Evolutionary conservation across 2,797 vertebrate species (phyloP).

Genomic region (Parauchenoglanis ngamensis): DNA sequence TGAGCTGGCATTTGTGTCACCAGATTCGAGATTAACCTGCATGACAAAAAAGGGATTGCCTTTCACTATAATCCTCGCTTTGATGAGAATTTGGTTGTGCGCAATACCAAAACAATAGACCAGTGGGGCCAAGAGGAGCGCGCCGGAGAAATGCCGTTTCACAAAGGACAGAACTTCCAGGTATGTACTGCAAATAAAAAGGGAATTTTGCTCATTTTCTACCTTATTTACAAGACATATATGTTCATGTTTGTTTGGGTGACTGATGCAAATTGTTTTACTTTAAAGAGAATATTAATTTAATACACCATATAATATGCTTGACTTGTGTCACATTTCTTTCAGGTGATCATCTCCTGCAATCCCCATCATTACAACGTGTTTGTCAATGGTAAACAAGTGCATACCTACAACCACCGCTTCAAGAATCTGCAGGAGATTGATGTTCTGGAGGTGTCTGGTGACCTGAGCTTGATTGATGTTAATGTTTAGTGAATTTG

Average conservation of each 20-base stretch:
- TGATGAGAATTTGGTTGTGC: slow-evolving; percentile 68
- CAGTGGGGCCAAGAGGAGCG: slow-evolving; percentile 69
- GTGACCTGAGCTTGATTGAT: slow-evolving; percentile 73
- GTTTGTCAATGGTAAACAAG: slow-evolving; percentile 70
- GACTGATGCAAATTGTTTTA: background rate
- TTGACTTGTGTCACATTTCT: slow-evolving; percentile 19
- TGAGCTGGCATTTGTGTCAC: background rate
- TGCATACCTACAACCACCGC: slow-evolving; percentile 67
- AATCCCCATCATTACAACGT: slow-evolving; percentile 69
- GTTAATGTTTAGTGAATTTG: slow-evolving; percentile 58
- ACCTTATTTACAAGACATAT: background rate
- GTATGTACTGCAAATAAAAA: slow-evolving; percentile 50
- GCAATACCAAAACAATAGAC: slow-evolving; percentile 62
- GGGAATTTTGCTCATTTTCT: no score
- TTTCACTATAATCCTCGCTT: slow-evolving; percentile 77
- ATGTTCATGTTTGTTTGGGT: background rate
- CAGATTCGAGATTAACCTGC: slow-evolving; percentile 73
- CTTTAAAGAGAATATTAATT: background rate
- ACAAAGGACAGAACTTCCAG: slow-evolving; percentile 66
- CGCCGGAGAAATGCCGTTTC: slow-evolving; percentile 69
- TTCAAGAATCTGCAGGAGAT: slow-evolving; percentile 61
- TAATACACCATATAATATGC: background rate
- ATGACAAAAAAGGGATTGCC: slow-evolving; percentile 61
- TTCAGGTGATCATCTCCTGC: slow-evolving; percentile 77
- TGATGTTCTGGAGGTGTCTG: slow-evolving; percentile 67